These are phyloP conservation scores for Odobenus rosmarus DNA, from an alignment of 2,113 vertebrate genomes.

Conservation along the genomic window DNA sequence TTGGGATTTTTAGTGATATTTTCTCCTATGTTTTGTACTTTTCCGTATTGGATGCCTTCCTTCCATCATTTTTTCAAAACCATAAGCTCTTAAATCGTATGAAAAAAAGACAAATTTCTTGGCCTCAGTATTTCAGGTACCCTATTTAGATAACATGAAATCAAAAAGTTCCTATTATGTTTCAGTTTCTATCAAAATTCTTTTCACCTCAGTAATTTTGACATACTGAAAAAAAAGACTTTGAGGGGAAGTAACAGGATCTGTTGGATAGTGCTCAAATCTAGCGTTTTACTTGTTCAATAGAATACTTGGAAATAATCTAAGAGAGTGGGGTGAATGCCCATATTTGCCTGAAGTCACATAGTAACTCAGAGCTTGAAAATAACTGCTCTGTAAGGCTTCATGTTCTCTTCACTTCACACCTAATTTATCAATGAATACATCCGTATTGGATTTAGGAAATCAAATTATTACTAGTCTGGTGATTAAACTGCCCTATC, in stretches of 20 bases:
- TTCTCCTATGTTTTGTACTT: not conserved
- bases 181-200: not conserved
- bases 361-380: conserved; percentile 34
- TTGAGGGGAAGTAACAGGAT: not conserved
- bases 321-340: not conserved
- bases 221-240: not conserved
- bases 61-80: not conserved
- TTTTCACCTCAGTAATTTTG: not conserved
- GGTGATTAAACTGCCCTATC: conserved; percentile 62
- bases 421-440: conserved; percentile 67
- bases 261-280: not conserved
- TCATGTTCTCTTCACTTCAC: conserved; percentile 54
- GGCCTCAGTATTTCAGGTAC: not conserved
- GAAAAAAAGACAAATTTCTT: not conserved
- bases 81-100: not conserved
- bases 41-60: not conserved
- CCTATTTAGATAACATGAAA: not conserved
- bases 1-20: not conserved
- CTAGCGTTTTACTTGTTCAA: not conserved
- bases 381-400: conserved; percentile 49
- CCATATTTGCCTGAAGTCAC: not conserved
- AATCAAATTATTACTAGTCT: conserved; percentile 80
- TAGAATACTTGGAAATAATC: not conserved
- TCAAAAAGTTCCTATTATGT: not conserved
- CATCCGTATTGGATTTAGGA: conserved; percentile 61